Conservation (phyloP, 1,140 invertebrate genomes). For the roundworm (Caenorhabditis elegans) region WBcel235 BX284602.5:7292501-7293000, state of each 20-base stretch:
- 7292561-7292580: neutral
- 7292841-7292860: neutral
- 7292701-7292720: neutral
- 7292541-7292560: neutral
- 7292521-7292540: neutral
- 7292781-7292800: neutral
- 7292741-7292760: neutral
- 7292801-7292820: neutral
- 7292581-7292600: neutral
- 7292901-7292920: neutral
- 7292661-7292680: neutral
- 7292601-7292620: neutral
- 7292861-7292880: neutral
- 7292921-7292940: neutral
- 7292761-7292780: neutral
- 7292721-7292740: no score
- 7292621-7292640: neutral
- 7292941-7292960: neutral
- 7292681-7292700: neutral
- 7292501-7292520: neutral
- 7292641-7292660: neutral
- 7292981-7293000: neutral
- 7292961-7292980: neutral
- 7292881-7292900: neutral
- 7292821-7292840: neutral